phyloP scores from a whole-genome alignment of 2,113 vertebrate genomes.

The Gymnobelideus leadbeateri region DNA sequence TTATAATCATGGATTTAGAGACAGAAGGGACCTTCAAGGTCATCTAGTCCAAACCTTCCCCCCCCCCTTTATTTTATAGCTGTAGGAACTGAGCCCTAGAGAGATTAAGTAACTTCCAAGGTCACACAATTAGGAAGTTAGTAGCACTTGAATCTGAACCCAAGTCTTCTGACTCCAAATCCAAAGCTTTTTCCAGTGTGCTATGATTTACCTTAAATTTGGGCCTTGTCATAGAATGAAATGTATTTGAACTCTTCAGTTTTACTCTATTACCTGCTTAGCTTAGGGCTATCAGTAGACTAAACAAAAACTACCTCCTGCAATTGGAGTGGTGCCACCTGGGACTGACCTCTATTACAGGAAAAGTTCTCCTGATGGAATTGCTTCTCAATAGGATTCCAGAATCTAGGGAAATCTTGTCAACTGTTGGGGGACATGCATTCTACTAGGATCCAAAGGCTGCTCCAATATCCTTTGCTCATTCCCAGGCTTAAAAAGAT shows the following conservation, averaged over 20 bases:
- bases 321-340: conserved; percentile 63
- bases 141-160: background rate
- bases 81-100: background rate
- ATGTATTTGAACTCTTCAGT: conserved; percentile 50
- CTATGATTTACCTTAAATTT: conserved; percentile 60
- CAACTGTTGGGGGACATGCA: conserved; percentile 47
- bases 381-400: conserved; percentile 63
- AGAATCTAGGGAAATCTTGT: conserved; percentile 63
- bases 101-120: background rate
- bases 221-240: conserved; percentile 70
- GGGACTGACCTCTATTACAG: conserved; percentile 65
- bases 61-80: background rate
- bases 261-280: conserved; percentile 71
- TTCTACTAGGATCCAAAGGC: conserved; percentile 32
- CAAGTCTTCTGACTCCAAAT: background rate
- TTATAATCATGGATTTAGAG: background rate
- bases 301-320: conserved; percentile 70
- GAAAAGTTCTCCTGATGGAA: conserved; percentile 54
- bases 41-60: background rate
- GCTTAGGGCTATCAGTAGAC: conserved; percentile 66
- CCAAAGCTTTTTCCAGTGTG: too few species aligned
- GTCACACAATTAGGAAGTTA: background rate
- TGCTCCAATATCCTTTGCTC: conserved; percentile 58
- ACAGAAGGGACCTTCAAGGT: background rate
- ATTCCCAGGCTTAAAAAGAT: conserved; percentile 48